Conservation (phyloP, 2,113 vertebrate genomes). For the Microtus montanus region DNA sequence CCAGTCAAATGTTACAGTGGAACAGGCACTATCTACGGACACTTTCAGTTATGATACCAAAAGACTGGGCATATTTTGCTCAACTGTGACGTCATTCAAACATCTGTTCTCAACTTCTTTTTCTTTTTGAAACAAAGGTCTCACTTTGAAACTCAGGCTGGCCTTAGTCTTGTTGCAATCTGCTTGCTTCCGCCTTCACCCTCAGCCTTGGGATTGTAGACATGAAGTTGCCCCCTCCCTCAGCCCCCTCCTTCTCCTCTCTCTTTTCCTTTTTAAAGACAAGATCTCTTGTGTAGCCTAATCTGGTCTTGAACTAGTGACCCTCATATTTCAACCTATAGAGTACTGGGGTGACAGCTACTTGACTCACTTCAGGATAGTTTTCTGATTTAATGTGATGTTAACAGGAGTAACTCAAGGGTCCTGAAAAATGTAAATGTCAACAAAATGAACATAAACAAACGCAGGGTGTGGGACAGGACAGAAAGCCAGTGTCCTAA, state of each 20-base stretch:
- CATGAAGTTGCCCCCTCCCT: too few relatives aligned
- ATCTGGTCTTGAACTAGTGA: neutral
- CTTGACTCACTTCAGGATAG: neutral
- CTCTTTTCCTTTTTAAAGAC: neutral
- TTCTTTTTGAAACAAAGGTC: neutral
- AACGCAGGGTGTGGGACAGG: neutral
- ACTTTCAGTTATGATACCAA: neutral
- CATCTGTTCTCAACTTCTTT: neutral
- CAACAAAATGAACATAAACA: slow-evolving; percentile 18
- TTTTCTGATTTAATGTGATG: neutral
- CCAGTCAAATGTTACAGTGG: neutral
- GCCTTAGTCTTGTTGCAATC: neutral
- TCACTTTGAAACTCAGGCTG: neutral
- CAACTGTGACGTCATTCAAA: slow-evolving; percentile 6
- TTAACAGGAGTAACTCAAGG: slow-evolving; percentile 28
- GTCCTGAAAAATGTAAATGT: neutral
- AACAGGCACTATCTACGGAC: neutral
- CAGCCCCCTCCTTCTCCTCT: too few relatives aligned
- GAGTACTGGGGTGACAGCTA: neutral
- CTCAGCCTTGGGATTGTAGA: neutral
- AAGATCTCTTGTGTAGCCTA: neutral
- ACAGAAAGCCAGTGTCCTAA: neutral
- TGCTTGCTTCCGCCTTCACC: neutral
- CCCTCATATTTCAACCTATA: neutral
- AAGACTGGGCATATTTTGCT: neutral